Percentiles rank a stretch among this genome's conserved stretches.
Evolutionary conservation across 2,113 vertebrate species (phyloP).

Genomic region (Pollimyrus isidori): DNA sequence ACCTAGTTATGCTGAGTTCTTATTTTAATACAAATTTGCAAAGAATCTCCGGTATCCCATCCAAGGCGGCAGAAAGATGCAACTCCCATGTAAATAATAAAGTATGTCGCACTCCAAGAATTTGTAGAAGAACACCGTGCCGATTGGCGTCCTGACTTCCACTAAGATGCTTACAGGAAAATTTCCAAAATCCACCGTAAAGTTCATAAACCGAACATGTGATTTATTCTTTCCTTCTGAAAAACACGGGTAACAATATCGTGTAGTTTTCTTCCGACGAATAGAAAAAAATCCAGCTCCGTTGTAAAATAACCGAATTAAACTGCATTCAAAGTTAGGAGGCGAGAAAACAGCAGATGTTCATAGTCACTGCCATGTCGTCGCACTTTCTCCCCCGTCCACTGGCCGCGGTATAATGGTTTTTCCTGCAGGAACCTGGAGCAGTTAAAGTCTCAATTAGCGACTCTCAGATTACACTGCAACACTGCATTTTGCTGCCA

Average conservation of each 20-base stretch:
- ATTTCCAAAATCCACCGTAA: not conserved
- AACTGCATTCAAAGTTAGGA: not conserved
- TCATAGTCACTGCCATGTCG: not conserved
- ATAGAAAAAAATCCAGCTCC: not conserved
- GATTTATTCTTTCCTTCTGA: not conserved
- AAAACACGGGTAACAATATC: not conserved
- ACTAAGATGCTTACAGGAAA: not conserved
- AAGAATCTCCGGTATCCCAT: not conserved
- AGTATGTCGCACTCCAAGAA: not conserved
- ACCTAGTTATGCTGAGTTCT: not conserved
- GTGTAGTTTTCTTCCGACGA: not conserved
- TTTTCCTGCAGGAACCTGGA: conserved; percentile 9
- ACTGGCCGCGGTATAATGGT: conserved; percentile 12
- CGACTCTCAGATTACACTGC: conserved; percentile 21
- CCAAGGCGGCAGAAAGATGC: not conserved
- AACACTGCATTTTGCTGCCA: conserved; percentile 22
- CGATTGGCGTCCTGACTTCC: not conserved
- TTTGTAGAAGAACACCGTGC: not conserved
- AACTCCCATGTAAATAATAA: not conserved
- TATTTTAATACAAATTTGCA: not conserved
- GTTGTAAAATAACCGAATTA: not conserved
- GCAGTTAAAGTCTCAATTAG: conserved; percentile 23
- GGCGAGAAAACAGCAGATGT: not conserved
- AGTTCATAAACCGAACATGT: not conserved
- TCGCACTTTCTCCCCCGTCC: not conserved